A percentile compares a stretch with the other conserved stretches of the same genome.
Conservation (phyloP, 2,888 invertebrate genomes). For the Leucozona laternaria region DNA sequence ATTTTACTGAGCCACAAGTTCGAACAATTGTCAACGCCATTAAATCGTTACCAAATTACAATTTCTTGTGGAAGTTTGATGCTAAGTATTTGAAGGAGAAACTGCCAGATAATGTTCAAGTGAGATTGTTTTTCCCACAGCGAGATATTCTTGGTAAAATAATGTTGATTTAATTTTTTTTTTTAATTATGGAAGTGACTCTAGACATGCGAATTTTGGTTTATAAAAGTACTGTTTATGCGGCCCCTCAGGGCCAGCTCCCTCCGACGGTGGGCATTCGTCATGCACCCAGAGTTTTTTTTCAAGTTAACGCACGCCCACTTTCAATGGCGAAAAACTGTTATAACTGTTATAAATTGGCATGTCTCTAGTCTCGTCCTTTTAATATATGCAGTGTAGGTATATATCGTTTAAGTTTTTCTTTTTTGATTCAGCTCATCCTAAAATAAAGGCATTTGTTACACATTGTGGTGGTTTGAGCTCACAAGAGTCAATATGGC, state of each 20-base stretch:
- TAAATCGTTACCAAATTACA: constrained; percentile 78
- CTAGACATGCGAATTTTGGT: too few species aligned
- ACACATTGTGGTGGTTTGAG: constrained; percentile 80
- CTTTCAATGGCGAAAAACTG: too few species aligned
- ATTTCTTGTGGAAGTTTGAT: constrained; percentile 83
- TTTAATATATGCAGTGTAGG: too few species aligned
- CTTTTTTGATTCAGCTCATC: constrained; percentile 75
- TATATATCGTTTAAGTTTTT: too few species aligned
- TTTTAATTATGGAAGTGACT: too few species aligned
- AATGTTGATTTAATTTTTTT: background rate
- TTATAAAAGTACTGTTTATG: too few species aligned
- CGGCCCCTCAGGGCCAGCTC: too few species aligned
- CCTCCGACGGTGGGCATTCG: too few species aligned
- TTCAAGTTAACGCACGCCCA: too few species aligned
- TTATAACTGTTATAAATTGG: too few species aligned
- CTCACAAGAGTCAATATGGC: constrained; percentile 79
- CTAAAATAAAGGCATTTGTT: constrained; percentile 78
- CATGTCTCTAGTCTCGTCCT: too few species aligned
- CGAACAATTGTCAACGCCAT: constrained; percentile 75
- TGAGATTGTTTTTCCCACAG: constrained; percentile 73
- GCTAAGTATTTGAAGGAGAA: constrained; percentile 62
- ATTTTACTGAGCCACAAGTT: constrained; percentile 65
- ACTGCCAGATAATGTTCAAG: constrained; percentile 76
- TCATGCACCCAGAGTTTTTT: too few species aligned
- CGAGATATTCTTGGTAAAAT: constrained; percentile 54